Evolutionary conservation across 2,888 invertebrate species (phyloP).

Genomic region (Trachelus iudaicus): DNA sequence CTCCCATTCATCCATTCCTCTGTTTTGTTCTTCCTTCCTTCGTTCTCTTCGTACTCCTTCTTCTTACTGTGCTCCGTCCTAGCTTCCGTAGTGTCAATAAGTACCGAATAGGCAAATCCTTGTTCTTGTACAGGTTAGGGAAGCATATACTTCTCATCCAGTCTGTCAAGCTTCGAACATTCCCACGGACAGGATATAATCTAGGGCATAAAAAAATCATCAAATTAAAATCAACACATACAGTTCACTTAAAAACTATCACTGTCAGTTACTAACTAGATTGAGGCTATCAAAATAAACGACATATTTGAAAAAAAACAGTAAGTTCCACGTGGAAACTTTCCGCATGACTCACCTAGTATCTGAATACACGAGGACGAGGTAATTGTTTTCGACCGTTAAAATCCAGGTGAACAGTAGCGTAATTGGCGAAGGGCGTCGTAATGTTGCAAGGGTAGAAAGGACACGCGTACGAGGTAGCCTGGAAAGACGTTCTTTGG

Average conservation of each 20-base stretch:
- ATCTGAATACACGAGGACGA: not conserved
- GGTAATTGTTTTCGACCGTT: not conserved
- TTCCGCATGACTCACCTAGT: not conserved
- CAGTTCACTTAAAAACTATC: not conserved
- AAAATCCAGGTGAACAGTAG: not conserved
- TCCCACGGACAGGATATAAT: not conserved
- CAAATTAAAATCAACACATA: not conserved
- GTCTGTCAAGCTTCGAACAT: not conserved
- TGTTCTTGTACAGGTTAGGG: not conserved
- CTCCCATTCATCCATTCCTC: constrained; percentile 64
- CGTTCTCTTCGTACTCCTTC: constrained; percentile 7
- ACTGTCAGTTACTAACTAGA: not conserved
- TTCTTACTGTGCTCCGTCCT: constrained; percentile 1
- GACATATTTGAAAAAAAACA: not conserved
- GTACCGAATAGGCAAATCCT: not conserved
- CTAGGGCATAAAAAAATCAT: not conserved
- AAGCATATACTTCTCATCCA: not conserved
- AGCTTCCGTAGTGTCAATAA: not conserved
- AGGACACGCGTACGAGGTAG: constrained; percentile 4
- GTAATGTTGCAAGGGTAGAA: not conserved
- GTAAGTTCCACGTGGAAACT: not conserved
- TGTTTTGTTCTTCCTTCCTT: constrained; percentile 18
- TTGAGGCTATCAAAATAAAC: not conserved
- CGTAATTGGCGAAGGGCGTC: not conserved
- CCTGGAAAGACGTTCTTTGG: constrained; percentile 25